These are phyloP conservation scores for Habrosyne pyritoides DNA, from an alignment of 2,888 invertebrate species.

Conservation along the genomic window DNA sequence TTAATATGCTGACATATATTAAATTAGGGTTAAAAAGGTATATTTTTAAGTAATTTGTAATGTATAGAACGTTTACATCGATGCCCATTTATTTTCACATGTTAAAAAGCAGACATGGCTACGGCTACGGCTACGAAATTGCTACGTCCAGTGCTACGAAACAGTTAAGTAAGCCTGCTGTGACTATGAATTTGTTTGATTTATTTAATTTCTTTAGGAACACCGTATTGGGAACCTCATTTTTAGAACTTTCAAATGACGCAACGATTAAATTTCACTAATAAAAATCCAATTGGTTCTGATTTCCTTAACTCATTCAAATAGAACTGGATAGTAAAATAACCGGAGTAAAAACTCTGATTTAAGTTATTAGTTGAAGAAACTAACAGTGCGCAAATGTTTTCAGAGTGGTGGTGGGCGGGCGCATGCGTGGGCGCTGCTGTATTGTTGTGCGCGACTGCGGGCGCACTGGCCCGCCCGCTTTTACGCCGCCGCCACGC, in stretches of 20 bases:
- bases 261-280: no score
- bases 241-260: no score
- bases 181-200: background rate
- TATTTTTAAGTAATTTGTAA: no score
- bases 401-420: slow-evolving; percentile 81
- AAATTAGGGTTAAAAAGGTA: no score
- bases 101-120: background rate
- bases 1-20: no score
- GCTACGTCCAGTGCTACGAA: slow-evolving; percentile 7
- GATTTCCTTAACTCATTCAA: no score
- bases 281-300: no score
- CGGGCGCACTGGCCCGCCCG: slow-evolving; percentile 78
- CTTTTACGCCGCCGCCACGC: slow-evolving; percentile 71
- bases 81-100: background rate
- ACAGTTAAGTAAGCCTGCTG: slow-evolving; percentile 1
- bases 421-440: slow-evolving; percentile 79
- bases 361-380: background rate
- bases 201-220: background rate
- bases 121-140: slow-evolving; percentile 1
- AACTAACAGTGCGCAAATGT: slow-evolving; percentile 15
- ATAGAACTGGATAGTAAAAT: no score
- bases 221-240: no score
- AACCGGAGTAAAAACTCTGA: no score
- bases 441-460: slow-evolving; percentile 72
- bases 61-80: background rate